Evolutionary conservation across 2,797 vertebrate species (phyloP).

Genomic region (Brotula barbata): DNA sequence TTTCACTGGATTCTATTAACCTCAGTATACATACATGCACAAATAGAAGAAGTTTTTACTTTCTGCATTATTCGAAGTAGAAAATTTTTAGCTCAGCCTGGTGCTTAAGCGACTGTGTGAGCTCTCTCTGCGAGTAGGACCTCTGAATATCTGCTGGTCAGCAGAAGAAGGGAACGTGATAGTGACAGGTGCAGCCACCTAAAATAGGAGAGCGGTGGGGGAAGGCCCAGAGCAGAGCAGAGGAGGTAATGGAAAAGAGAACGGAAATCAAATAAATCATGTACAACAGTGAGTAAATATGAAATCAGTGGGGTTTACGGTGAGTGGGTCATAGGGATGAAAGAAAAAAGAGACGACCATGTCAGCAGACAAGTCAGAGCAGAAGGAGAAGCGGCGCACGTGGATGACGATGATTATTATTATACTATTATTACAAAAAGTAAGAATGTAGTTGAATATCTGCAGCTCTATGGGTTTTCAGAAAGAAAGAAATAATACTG

Average conservation of each 20-base stretch:
- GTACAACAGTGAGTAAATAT: slow-evolving; percentile 19
- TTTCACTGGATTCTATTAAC: no score
- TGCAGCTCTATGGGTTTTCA: no score
- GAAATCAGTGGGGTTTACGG: background rate
- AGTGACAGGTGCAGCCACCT: slow-evolving; percentile 81
- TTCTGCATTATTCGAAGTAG: background rate
- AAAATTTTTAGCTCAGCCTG: background rate
- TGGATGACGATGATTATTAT: no score
- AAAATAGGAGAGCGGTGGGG: slow-evolving; percentile 76
- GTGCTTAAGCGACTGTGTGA: slow-evolving; percentile 37
- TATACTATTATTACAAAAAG: no score
- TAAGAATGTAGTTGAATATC: no score
- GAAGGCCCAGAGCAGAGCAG: slow-evolving; percentile 45
- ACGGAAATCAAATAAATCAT: slow-evolving; percentile 26
- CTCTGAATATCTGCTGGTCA: slow-evolving; percentile 80
- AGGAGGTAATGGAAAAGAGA: slow-evolving; percentile 40
- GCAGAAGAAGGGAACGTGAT: slow-evolving; percentile 81
- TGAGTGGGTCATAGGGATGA: background rate
- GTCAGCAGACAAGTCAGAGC: background rate
- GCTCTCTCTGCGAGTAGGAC: slow-evolving; percentile 62
- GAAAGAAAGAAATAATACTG: no score
- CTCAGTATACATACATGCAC: no score
- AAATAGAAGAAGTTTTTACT: background rate
- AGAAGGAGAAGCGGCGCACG: no score
- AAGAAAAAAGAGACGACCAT: slow-evolving; percentile 2